Conservation (phyloP, 2,888 invertebrate species). For the Tribolium freemani region DNA sequence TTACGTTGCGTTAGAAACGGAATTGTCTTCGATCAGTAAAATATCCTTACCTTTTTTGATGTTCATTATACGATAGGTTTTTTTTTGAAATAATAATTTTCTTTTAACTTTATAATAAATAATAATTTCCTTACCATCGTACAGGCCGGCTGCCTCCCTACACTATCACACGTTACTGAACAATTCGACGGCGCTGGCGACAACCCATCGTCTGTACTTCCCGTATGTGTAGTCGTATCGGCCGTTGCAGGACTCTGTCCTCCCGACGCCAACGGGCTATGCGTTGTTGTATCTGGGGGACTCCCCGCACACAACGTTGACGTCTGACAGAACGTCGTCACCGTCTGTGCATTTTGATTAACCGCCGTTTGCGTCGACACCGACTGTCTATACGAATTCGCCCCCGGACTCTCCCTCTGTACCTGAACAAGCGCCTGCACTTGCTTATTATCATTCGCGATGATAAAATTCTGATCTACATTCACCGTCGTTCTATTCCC, state of each 20-base stretch:
- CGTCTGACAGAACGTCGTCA: slow-evolving; percentile 68
- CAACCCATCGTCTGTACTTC: slow-evolving; percentile 67
- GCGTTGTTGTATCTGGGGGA: slow-evolving; percentile 89
- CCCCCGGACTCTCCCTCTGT: slow-evolving; percentile 58
- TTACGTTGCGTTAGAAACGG: no score
- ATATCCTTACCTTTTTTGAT: no score
- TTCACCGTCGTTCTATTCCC: slow-evolving; percentile 69
- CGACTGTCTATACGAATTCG: slow-evolving; percentile 73
- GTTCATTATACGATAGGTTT: no score
- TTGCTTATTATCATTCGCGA: slow-evolving; percentile 65
- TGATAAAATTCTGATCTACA: slow-evolving; percentile 74
- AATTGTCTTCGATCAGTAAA: no score
- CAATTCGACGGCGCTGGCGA: slow-evolving; percentile 67
- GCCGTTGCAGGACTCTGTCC: slow-evolving; percentile 67
- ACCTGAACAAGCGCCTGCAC: slow-evolving; percentile 60
- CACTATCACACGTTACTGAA: slow-evolving; percentile 60
- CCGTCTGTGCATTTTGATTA: slow-evolving; percentile 68
- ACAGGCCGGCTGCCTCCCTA: slow-evolving; percentile 64
- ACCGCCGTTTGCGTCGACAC: slow-evolving; percentile 83
- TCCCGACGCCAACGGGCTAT: slow-evolving; percentile 80
- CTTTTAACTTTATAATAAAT: no score
- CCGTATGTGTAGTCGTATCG: slow-evolving; percentile 67
- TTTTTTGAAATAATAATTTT: no score
- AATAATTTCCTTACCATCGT: slow-evolving; percentile 66
- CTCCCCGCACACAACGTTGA: slow-evolving; percentile 70